Evolutionary conservation across 2,797 vertebrate species (phyloP), one percentile per base, ranked within the genome.

Genomic region (Clarias laeviceps): DNA sequence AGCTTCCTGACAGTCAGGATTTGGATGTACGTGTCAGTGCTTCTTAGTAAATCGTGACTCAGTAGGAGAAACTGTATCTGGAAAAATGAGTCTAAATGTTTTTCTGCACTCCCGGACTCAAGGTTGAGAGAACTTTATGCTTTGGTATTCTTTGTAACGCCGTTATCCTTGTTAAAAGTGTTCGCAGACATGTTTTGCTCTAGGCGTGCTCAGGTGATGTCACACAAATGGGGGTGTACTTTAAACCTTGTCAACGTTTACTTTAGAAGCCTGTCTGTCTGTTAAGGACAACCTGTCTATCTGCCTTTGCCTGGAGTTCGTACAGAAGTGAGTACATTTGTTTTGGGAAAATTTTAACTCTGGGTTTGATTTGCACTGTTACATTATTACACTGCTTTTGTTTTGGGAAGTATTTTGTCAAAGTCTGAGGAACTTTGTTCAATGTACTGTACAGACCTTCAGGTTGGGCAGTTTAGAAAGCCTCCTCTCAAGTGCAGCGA

Each of bases 251-350:
- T 84, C 84, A 79, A 82, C 78, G 29, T 65, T 68, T 79, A 18
- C 69, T 88, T 88, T 86, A 90, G 84, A 87, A 80, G 56, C 34
- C 83, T 82, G 87, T 80, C 79, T 78, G 81, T 82, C 76, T 78
- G 81, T 7, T 78, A 83, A 84, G 70, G 83, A 64, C 62, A 9
- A 34, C 87, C 82, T 68, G 64, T 80, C 84, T 88, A 22, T 80
- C 45, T 87, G 27, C 24, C 54, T 29, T n/a, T 59, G 29, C 76
- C 64, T 65, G 15, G 2, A 18, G 24, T 5, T 80, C 17, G 0
- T 14, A 45, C 18, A 76, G 79, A 82, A 66, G 90, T 89, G 80
- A 89, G 90, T 90, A 83, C 59, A 59, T 73, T 29, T 45, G 8
- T 29, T 59, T 29, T 59, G 20, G 11, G 0, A 3, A 27, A 45